phyloP scores from a whole-genome alignment of 2,888 invertebrate genomes.

The Dolomedes plantarius region DNA sequence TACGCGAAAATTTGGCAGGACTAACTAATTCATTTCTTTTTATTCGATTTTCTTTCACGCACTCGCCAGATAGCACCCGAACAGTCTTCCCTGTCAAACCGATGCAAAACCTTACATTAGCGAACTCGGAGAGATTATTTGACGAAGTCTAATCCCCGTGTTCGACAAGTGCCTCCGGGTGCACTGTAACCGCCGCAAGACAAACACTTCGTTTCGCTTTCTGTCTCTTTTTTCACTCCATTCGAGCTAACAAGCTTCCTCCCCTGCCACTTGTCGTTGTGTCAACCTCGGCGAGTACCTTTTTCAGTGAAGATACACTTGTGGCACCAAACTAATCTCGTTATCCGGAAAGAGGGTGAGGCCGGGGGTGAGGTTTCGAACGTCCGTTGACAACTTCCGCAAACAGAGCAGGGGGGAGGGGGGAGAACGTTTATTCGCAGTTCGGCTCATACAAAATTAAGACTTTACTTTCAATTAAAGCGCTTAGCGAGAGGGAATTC shows the following conservation, averaged over 20 bases:
- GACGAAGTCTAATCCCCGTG: background rate
- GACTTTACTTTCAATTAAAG: background rate
- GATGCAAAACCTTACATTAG: too few species aligned
- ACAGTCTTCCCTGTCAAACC: too few species aligned
- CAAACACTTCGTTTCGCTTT: background rate
- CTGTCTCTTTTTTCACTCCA: background rate
- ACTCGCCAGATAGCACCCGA: too few species aligned
- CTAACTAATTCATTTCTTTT: too few species aligned
- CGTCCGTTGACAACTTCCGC: background rate
- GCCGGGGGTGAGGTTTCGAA: background rate
- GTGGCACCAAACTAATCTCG: background rate
- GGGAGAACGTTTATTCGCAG: background rate
- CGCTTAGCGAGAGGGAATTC: too few species aligned
- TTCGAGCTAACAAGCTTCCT: constrained; percentile 39
- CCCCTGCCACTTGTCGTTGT: constrained; percentile 64
- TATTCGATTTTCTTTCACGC: too few species aligned
- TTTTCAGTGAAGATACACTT: constrained; percentile 11
- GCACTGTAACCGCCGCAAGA: background rate
- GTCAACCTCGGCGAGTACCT: constrained; percentile 57
- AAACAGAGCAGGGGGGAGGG: background rate
- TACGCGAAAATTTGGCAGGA: too few species aligned
- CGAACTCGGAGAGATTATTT: background rate
- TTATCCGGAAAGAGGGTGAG: background rate
- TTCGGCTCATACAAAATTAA: background rate
- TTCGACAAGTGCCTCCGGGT: background rate